Percentiles rank a stretch among this genome's conserved stretches.
Conservation (phyloP, 2,113 vertebrate species). For the Rhinolophus sinicus region DNA sequence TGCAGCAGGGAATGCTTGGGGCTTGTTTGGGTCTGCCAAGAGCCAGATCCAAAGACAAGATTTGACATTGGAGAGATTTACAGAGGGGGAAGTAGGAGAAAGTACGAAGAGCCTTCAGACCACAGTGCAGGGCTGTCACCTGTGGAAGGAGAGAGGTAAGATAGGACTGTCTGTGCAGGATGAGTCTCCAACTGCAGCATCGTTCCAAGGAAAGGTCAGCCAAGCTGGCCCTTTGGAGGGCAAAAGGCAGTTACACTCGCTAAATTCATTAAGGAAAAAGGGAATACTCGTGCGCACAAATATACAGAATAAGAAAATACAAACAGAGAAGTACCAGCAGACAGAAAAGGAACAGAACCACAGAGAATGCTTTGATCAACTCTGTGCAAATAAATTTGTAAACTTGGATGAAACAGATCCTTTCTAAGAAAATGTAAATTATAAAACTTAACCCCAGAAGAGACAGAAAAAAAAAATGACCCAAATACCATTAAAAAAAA, state of each 20-base stretch:
- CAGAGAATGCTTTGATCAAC: background rate
- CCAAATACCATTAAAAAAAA: background rate
- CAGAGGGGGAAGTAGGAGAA: background rate
- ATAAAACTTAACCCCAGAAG: background rate
- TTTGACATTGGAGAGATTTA: rapidly evolving
- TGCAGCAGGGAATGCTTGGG: rapidly evolving
- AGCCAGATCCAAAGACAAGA: background rate
- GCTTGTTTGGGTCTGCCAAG: background rate
- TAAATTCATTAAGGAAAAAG: background rate
- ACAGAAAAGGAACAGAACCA: background rate
- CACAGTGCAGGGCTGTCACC: rapidly evolving
- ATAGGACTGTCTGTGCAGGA: rapidly evolving
- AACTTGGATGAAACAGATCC: background rate
- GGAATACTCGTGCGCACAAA: rapidly evolving
- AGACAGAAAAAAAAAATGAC: background rate
- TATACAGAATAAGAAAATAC: background rate
- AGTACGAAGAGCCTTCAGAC: background rate
- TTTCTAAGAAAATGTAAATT: constrained; percentile 30
- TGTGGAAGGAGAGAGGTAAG: background rate
- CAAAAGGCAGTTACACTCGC: too few species aligned
- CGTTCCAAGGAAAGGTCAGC: rapidly evolving
- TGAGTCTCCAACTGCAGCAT: rapidly evolving
- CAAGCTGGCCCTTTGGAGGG: background rate
- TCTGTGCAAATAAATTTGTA: background rate
- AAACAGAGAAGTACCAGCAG: background rate